These are phyloP conservation scores for Amiota communis DNA, from an alignment of 2,888 invertebrate species.

Conservation along the genomic window DNA sequence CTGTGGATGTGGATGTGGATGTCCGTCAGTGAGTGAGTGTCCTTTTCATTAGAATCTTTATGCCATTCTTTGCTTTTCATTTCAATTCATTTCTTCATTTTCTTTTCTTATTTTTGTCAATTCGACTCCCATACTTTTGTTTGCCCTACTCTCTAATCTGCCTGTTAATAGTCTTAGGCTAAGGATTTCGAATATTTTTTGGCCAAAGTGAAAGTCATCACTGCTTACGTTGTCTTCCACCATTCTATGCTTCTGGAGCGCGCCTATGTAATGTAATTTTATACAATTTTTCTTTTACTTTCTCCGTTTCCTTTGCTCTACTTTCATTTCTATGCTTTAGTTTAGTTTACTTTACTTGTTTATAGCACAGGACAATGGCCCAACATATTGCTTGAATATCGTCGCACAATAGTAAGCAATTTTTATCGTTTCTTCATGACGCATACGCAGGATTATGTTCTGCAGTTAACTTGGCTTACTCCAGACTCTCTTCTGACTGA, in stretches of 20 bases:
- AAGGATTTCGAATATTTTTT: conserved; percentile 51
- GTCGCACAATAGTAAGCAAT: conserved; percentile 56
- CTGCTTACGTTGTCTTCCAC: background rate
- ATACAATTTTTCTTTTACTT: conserved; percentile 62
- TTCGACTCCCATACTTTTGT: background rate
- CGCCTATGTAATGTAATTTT: conserved; percentile 56
- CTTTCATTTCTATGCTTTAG: conserved; percentile 7
- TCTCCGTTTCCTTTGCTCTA: conserved; percentile 44
- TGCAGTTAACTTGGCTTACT: conserved; percentile 25
- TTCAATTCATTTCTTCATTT: background rate
- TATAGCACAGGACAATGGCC: conserved; percentile 16
- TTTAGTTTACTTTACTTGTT: background rate
- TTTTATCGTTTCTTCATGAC: conserved; percentile 63
- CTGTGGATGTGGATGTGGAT: too few relatives aligned
- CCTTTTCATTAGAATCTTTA: conserved; percentile 24
- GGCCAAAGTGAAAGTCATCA: background rate
- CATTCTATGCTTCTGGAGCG: background rate
- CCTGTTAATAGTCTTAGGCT: conserved; percentile 67
- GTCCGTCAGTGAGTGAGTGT: conserved; percentile 1
- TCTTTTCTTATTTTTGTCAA: background rate
- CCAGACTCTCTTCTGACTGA: background rate
- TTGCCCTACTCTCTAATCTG: conserved; percentile 61
- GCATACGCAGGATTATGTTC: conserved; percentile 26
- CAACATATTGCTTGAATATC: conserved; percentile 19
- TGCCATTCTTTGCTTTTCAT: conserved; percentile 43